Base-by-base conservation (phyloP, 2,113 vertebrate species). In the Pygoscelis antarcticus region DNA sequence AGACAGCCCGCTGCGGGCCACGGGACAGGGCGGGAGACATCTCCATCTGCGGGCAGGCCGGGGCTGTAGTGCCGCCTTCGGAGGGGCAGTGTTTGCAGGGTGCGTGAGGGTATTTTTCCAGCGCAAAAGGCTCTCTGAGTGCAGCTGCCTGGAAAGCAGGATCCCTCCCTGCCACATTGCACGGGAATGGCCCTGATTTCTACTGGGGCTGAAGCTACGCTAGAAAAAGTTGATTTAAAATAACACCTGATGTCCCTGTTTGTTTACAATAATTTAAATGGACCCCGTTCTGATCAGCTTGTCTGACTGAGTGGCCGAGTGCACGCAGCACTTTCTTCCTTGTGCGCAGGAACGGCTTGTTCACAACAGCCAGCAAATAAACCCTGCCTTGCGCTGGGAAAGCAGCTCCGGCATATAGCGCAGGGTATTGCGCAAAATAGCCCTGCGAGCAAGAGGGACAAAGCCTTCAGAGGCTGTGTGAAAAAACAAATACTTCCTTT, bases 401-500 rank as follows among this genome's bases (percentile, higher is more conserved):
- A 68, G 85, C 61, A 12, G 75, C 81, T 17, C 62, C 1, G 2
- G n/a, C 40, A 8, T 7, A 32, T 16, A 44, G 60, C 1, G 0
- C 16, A 3, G 44, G 36, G 42, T 3, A 4, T 12, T n/a, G 62
- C 1, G 2, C 25, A 34, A 65, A 54, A 11, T 6, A 30, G 3
- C n/a, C 23, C 47, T 6, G 46, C 4, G 3, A 30, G 40, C 30
- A 32, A 36, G 49, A 16, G 42, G 89, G 72, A 55, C 12, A 38
- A 46, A 89, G 22, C 6, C 26, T 54, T 4, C 9, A 2, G 60
- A 81, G 80, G 46, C 87, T 29, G 36, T 0, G 0, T 94, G 91
- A 42, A 95, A 96, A 75, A 89, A 87, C 46, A 76, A 57, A 74
- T 38, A 6, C 13, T 72, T 76, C 71, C 23, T 38, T 96, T 97